These are phyloP conservation scores for Ianthella basta DNA, from an alignment of 37 sponge, comb jelly and placozoan genomes.

Conservation along the genomic window DNA sequence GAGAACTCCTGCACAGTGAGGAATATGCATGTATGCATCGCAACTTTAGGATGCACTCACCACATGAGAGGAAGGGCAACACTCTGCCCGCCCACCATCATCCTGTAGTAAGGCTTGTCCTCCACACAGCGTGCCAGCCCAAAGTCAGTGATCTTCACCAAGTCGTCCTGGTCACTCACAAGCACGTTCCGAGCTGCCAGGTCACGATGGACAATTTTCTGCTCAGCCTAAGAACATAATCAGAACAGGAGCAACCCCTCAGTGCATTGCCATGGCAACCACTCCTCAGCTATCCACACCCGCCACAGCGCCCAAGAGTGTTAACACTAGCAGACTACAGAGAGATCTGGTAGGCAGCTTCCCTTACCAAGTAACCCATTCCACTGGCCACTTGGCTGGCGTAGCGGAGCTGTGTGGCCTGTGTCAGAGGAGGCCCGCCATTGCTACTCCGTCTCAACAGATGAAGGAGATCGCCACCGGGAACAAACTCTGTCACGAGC, in stretches of 20 bases:
- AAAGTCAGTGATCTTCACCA: slow-evolving; percentile 79
- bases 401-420: slow-evolving; percentile 27
- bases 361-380: slow-evolving; percentile 70
- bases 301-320: too few species aligned
- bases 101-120: slow-evolving; percentile 49
- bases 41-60: not conserved
- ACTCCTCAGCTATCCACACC: too few species aligned
- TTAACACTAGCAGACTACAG: too few species aligned
- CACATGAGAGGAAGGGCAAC: slow-evolving; percentile 11
- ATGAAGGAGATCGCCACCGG: slow-evolving; percentile 48
- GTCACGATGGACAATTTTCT: slow-evolving; percentile 74
- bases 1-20: too few species aligned
- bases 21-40: too few species aligned
- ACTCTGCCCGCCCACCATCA: not conserved
- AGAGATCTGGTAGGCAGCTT: too few species aligned
- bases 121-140: slow-evolving; percentile 53
- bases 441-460: slow-evolving; percentile 7
- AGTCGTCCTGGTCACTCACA: slow-evolving; percentile 12
- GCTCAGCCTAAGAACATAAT: slow-evolving; percentile 35
- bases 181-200: slow-evolving; percentile 76
- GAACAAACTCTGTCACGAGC: slow-evolving; percentile 74
- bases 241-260: not conserved
- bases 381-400: slow-evolving; percentile 64
- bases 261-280: too few species aligned
- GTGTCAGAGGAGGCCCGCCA: not conserved